These are phyloP conservation scores for Sardina pilchardus DNA, from an alignment of 2,113 vertebrate genomes.

Conservation along the genomic window DNA sequence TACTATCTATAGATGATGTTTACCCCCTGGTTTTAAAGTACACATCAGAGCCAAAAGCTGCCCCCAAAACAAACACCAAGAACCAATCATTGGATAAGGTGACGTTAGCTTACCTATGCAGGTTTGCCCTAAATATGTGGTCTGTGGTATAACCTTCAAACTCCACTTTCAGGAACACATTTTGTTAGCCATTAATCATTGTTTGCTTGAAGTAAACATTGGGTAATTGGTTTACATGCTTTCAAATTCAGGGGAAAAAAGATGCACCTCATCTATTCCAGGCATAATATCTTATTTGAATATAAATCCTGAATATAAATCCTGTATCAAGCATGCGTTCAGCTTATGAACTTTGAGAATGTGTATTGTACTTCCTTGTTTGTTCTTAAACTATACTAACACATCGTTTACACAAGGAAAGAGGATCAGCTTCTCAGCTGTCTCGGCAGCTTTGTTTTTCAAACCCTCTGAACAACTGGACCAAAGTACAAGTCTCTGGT, in stretches of 20 bases:
- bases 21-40: constrained; percentile 6
- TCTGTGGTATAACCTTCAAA: not conserved
- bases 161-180: not conserved
- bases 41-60: not conserved
- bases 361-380: not conserved
- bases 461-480: not conserved
- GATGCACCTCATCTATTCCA: not conserved
- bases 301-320: not conserved
- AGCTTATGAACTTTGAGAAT: not conserved
- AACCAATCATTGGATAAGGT: not conserved
- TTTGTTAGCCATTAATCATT: constrained; percentile 15
- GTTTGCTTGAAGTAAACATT: constrained; percentile 44
- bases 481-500: not conserved
- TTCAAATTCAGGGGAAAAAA: not conserved
- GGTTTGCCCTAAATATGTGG: not conserved
- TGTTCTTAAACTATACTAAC: not conserved
- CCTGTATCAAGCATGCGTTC: not conserved
- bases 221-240: constrained; percentile 22
- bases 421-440: not conserved
- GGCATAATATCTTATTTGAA: not conserved
- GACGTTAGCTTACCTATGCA: not conserved
- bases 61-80: not conserved
- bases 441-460: not conserved
- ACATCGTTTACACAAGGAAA: too few species aligned
- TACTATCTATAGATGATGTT: not conserved